A percentile compares a stretch with the other conserved stretches of the same genome.
These are phyloP conservation scores for Aplysina aerophoba DNA, from an alignment of 37 sponge, comb jelly and placozoan species.

Conservation along the genomic window DNA sequence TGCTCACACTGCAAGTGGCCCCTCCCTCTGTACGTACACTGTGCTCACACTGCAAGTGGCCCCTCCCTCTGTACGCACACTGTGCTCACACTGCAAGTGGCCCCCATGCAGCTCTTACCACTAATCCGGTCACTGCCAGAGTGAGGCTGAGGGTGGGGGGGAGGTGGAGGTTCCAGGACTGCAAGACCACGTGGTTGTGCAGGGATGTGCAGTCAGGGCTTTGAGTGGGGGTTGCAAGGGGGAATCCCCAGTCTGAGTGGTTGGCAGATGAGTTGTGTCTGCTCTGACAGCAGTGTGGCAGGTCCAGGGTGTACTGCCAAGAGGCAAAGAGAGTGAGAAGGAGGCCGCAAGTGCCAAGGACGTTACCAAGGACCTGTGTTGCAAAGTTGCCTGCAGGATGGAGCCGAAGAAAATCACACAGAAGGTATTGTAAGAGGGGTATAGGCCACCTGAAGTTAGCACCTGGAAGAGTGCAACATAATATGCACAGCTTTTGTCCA, in stretches of 20 bases:
- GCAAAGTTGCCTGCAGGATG: constrained; percentile 59
- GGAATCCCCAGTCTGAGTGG: no score
- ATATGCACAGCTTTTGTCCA: no score
- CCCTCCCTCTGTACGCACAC: no score
- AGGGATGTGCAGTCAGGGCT: constrained; percentile 36
- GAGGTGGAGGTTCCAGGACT: constrained; percentile 27
- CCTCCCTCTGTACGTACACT: no score
- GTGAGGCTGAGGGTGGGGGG: constrained; percentile 26
- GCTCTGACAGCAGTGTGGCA: constrained; percentile 44
- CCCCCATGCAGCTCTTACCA: constrained; percentile 38
- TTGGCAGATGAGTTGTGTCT: not conserved
- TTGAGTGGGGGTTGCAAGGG: not conserved
- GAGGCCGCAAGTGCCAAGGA: constrained; percentile 26
- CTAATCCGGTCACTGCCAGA: constrained; percentile 41
- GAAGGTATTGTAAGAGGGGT: no score
- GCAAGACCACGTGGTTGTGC: constrained; percentile 4
- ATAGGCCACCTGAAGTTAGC: no score
- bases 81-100: not conserved
- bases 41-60: no score
- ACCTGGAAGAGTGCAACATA: no score
- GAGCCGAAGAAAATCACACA: not conserved
- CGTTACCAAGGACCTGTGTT: constrained; percentile 48
- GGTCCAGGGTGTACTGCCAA: constrained; percentile 64
- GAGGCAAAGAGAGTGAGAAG: constrained; percentile 46
- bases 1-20: no score